A percentile compares a stretch with the other conserved stretches of the same genome.
phyloP scores from a whole-genome alignment of 2,888 invertebrate species.

The Bembecia ichneumoniformis region DNA sequence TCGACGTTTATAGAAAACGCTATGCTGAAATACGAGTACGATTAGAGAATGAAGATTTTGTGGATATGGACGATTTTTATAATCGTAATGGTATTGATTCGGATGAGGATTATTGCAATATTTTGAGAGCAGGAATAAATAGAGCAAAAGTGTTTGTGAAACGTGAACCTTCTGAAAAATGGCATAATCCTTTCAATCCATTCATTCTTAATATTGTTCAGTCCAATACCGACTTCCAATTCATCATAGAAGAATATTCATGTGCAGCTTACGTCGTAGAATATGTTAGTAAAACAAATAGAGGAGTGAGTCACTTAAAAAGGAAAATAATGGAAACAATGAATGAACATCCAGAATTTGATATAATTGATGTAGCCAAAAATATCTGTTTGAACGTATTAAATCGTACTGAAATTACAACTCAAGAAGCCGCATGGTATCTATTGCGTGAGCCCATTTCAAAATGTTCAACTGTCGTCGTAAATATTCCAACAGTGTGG shows the following conservation, averaged over 20 bases:
- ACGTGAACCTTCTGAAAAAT: conserved; percentile 30
- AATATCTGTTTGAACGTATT: conserved; percentile 18
- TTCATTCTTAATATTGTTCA: conserved; percentile 24
- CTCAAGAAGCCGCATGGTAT: conserved; percentile 39
- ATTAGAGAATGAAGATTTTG: conserved; percentile 26
- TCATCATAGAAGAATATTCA: conserved; percentile 38
- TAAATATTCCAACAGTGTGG: conserved; percentile 22
- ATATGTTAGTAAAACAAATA: conserved; percentile 36
- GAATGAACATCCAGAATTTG: conserved; percentile 22
- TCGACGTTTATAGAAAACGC: conserved; percentile 16
- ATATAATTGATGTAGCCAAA: conserved; percentile 18
- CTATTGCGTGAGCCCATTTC: conserved; percentile 16
- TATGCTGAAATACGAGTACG: conserved; percentile 28
- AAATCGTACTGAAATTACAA: conserved; percentile 19
- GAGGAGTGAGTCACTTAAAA: conserved; percentile 34
- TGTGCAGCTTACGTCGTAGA: conserved; percentile 44
- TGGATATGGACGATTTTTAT: conserved; percentile 21
- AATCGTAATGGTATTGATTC: conserved; percentile 19
- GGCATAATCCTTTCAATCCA: conserved; percentile 40
- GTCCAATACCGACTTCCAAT: conserved; percentile 39
- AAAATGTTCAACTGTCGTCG: conserved; percentile 11
- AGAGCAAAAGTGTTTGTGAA: conserved; percentile 32
- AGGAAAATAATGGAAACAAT: conserved; percentile 23
- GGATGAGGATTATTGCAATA: conserved; percentile 22
- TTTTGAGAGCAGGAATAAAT: conserved; percentile 23